A percentile compares a stretch with the other conserved stretches of the same genome.
Evolutionary conservation across 2,888 invertebrate genomes (phyloP).

Genomic region (Caenorhabditis becei): DNA sequence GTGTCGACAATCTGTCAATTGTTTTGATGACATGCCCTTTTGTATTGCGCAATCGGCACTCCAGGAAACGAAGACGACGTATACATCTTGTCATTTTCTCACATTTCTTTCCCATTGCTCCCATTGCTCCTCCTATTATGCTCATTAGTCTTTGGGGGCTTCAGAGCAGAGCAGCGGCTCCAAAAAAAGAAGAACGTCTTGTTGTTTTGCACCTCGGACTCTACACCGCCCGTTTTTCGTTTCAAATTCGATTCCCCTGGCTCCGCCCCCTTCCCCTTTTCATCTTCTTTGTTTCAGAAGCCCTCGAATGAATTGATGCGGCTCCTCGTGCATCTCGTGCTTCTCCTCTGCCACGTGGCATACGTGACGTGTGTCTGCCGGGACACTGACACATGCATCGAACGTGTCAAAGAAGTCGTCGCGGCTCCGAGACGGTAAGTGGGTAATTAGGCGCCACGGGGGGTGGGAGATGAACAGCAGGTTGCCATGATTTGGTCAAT

Average conservation of each 20-base stretch:
- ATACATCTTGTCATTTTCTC: conserved; percentile 35
- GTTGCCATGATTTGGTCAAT: conserved; percentile 41
- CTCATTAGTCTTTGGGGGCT: conserved; percentile 25
- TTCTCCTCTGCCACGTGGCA: conserved; percentile 21
- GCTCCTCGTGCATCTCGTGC: not conserved
- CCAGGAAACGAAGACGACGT: conserved; percentile 34
- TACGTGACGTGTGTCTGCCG: conserved; percentile 56
- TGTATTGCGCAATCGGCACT: conserved; percentile 42
- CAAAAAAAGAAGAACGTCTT: conserved; percentile 1
- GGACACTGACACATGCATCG: conserved; percentile 68
- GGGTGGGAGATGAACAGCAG: conserved; percentile 17
- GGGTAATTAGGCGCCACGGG: conserved; percentile 14
- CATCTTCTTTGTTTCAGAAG: conserved; percentile 26
- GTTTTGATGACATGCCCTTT: conserved; percentile 49
- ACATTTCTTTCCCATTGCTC: conserved; percentile 22
- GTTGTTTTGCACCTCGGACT: not conserved
- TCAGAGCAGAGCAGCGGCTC: not conserved
- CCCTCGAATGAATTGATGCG: conserved; percentile 17
- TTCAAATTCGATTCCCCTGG: not conserved
- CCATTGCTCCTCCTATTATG: conserved; percentile 7
- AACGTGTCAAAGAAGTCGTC: conserved; percentile 64
- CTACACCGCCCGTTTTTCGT: not conserved
- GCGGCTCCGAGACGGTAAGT: conserved; percentile 66
- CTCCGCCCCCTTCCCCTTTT: conserved; percentile 5
- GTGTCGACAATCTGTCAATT: conserved; percentile 54